phyloP scores from a whole-genome alignment of 2,113 vertebrate species.

The Copsychus sechellarum region DNA sequence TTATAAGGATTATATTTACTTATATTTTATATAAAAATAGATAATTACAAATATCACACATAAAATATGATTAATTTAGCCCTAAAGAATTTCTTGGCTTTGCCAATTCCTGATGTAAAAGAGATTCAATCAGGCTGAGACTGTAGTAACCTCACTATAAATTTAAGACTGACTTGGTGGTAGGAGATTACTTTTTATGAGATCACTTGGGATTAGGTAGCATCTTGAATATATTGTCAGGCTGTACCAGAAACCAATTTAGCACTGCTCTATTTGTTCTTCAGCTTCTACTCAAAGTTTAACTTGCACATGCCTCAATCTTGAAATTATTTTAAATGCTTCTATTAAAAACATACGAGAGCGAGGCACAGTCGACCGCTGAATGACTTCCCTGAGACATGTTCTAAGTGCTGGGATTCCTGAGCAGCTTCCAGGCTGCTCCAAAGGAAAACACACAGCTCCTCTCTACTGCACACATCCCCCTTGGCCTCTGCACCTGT shows the following conservation, averaged over 20 bases:
- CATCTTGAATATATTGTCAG: background rate
- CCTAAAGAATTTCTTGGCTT: background rate
- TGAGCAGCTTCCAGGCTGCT: background rate
- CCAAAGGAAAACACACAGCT: background rate
- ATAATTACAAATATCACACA: background rate
- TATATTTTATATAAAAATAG: background rate
- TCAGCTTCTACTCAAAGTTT: background rate
- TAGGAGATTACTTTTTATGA: background rate
- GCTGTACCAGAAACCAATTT: background rate
- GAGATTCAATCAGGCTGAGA: background rate
- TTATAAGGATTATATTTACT: background rate
- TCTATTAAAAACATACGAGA: background rate
- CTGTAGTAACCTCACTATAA: background rate
- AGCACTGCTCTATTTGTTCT: background rate
- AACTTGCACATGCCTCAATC: background rate
- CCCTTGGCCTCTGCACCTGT: background rate
- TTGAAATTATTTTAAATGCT: background rate
- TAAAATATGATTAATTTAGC: background rate
- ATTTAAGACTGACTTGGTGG: background rate
- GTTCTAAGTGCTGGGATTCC: background rate
- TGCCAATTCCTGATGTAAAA: background rate
- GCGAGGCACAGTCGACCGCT: background rate
- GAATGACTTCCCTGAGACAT: background rate
- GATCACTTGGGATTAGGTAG: background rate
- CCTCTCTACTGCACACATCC: accelerated